A percentile compares a stretch with the other conserved stretches of the same genome.
Evolutionary conservation across 2,888 invertebrate genomes (phyloP).

Genomic region (Catocala fraxini): DNA sequence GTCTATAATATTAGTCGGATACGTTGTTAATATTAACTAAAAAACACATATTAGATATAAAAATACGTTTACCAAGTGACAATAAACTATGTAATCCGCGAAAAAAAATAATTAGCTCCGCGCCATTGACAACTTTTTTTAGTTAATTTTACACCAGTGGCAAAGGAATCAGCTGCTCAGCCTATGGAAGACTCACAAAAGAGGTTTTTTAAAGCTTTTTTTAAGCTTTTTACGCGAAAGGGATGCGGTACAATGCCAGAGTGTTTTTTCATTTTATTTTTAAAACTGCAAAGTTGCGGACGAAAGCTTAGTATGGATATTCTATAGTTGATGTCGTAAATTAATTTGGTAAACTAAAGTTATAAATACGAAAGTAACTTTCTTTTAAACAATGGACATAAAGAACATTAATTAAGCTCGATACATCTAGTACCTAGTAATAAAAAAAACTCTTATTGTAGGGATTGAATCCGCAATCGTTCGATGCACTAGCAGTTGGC

Average conservation of each 20-base stretch:
- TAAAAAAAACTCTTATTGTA: no score
- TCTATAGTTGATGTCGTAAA: neutral
- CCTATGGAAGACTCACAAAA: conserved; percentile 54
- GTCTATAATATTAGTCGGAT: no score
- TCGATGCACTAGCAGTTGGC: no score
- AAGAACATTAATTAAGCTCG: no score
- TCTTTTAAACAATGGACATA: no score
- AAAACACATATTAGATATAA: no score
- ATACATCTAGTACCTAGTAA: no score
- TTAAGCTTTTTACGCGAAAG: conserved; percentile 47
- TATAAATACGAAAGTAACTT: no score
- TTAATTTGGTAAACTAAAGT: neutral
- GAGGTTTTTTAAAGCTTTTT: conserved; percentile 54
- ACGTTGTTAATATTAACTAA: no score
- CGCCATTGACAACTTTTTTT: conserved; percentile 57
- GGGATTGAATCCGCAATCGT: no score
- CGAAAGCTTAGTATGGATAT: conserved; percentile 41
- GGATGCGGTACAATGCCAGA: conserved; percentile 52
- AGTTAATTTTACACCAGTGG: conserved; percentile 54
- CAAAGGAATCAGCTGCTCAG: conserved; percentile 61
- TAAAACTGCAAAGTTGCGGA: conserved; percentile 42
- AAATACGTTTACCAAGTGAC: neutral
- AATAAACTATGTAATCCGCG: conserved; percentile 31
- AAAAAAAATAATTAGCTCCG: conserved; percentile 52
- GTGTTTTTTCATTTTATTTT: conserved; percentile 40